These are phyloP conservation scores for Mirounga angustirostris DNA, from an alignment of 2,113 vertebrate species.

Conservation along the genomic window DNA sequence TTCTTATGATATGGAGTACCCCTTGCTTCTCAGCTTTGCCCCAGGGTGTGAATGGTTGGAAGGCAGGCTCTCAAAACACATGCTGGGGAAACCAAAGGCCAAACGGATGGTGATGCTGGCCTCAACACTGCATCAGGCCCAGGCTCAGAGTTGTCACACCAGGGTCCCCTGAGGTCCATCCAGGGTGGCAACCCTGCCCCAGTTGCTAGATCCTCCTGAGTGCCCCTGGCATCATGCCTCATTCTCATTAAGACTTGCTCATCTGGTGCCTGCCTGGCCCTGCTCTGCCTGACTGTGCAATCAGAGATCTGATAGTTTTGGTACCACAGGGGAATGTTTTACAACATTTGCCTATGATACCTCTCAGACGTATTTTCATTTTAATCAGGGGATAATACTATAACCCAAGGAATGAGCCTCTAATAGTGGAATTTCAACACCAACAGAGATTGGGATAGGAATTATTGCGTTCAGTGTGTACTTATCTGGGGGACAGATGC, in stretches of 20 bases:
- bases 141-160: neutral
- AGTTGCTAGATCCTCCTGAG: neutral
- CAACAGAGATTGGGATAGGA: neutral
- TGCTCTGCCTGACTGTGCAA: neutral
- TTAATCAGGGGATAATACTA: neutral
- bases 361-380: neutral
- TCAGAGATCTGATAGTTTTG: neutral
- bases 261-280: neutral
- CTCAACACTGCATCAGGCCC: neutral
- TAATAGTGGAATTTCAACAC: neutral
- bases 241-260: neutral
- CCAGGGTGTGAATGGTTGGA: neutral
- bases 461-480: neutral
- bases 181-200: neutral
- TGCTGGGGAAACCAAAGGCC: neutral
- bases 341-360: neutral
- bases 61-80: too few species aligned
- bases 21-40: neutral
- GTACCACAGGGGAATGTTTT: neutral
- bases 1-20: neutral
- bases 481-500: neutral
- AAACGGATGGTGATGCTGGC: neutral
- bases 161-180: too few species aligned
- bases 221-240: neutral
- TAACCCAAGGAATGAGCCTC: neutral